phyloP scores from a whole-genome alignment of 2,113 vertebrate genomes.

The Thermophis baileyi region DNA sequence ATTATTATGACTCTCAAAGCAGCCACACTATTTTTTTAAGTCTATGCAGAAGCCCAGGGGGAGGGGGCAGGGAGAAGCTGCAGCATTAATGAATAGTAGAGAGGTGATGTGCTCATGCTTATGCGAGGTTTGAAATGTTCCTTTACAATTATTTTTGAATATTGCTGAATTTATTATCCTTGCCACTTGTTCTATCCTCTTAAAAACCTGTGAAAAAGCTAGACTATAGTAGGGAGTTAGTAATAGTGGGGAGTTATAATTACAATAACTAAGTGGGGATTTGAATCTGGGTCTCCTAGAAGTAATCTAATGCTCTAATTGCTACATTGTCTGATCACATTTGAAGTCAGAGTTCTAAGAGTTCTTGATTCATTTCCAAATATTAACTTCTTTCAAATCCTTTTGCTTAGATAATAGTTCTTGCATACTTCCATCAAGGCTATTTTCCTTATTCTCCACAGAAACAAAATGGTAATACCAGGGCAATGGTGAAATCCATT shows the following conservation, averaged over 20 bases:
- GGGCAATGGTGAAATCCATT: not conserved
- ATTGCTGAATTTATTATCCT: not conserved
- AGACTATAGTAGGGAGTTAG: not conserved
- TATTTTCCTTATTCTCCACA: not conserved
- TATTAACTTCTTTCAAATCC: not conserved
- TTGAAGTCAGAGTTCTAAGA: not conserved
- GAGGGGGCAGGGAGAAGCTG: not conserved
- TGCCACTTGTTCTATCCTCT: not conserved
- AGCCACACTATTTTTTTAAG: not conserved
- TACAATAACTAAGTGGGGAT: not conserved
- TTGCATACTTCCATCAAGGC: not conserved
- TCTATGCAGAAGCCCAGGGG: accelerated
- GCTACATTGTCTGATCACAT: not conserved
- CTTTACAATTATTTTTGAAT: not conserved
- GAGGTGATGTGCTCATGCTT: not conserved
- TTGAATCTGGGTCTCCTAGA: not conserved
- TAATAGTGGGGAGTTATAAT: not conserved
- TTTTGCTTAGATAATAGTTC: not conserved
- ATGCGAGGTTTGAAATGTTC: not conserved
- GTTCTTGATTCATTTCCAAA: not conserved
- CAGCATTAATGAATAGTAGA: not conserved
- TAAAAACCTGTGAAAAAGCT: not conserved
- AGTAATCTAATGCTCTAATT: not conserved
- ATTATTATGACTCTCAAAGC: not conserved
- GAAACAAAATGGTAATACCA: not conserved